These are phyloP conservation scores for Semnornis frantzii DNA, from an alignment of 2,113 vertebrate species.

Conservation along the genomic window DNA sequence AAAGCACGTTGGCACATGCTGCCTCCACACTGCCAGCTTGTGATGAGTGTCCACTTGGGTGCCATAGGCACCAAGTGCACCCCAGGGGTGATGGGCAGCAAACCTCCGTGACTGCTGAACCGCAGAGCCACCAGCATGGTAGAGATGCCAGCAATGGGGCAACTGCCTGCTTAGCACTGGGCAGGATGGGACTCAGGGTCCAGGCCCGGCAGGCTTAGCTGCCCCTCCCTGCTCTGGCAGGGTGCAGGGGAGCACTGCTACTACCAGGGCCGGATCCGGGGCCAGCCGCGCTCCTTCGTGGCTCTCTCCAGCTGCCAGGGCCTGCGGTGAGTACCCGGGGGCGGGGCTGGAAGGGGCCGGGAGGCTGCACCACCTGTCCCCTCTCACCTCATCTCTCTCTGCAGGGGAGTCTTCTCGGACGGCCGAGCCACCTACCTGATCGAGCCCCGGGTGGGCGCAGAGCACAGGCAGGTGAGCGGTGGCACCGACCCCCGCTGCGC, in stretches of 20 bases:
- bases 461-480: slow-evolving; percentile 45
- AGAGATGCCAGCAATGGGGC: rapidly evolving
- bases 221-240: slow-evolving; percentile 58
- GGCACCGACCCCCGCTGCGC: background rate
- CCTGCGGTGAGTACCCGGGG: slow-evolving; percentile 80
- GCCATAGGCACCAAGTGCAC: rapidly evolving
- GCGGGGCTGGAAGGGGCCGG: rapidly evolving
- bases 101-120: background rate
- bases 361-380: background rate
- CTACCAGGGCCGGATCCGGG: slow-evolving; percentile 90
- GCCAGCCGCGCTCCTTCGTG: slow-evolving; percentile 80
- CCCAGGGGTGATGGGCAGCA: background rate
- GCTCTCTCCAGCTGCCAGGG: slow-evolving; percentile 93
- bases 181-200: background rate
- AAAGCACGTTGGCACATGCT: background rate
- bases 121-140: background rate
- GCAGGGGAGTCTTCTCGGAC: slow-evolving; percentile 92
- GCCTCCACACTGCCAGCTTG: background rate
- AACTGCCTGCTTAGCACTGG: background rate
- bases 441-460: slow-evolving; percentile 75
- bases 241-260: slow-evolving; percentile 92
- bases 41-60: background rate
- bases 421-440: slow-evolving; percentile 85
- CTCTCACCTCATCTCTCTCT: background rate
- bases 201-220: background rate